Evolutionary conservation across 2,113 vertebrate genomes (phyloP).

Genomic region (Tonatia bakeri): DNA sequence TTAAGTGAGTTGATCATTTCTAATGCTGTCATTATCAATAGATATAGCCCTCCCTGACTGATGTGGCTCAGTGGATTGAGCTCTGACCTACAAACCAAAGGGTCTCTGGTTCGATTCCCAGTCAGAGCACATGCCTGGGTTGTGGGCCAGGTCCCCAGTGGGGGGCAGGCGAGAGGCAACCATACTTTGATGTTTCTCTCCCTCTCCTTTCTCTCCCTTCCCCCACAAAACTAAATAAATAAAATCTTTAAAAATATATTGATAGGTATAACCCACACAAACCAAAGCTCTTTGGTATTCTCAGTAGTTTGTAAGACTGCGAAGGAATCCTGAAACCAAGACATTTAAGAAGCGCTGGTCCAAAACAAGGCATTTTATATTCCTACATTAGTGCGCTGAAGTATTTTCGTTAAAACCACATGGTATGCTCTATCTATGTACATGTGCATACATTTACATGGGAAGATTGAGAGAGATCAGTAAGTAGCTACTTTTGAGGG

Average conservation of each 20-base stretch:
- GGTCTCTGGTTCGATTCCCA: too few relatives aligned
- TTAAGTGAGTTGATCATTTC: background rate
- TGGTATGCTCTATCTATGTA: background rate
- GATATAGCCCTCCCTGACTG: too few relatives aligned
- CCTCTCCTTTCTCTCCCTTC: too few relatives aligned
- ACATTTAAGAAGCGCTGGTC: background rate
- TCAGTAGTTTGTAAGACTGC: background rate
- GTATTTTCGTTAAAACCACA: too few relatives aligned
- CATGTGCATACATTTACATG: fast-evolving
- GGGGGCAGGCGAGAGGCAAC: too few relatives aligned
- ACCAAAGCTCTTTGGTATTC: background rate
- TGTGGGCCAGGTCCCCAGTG: too few relatives aligned
- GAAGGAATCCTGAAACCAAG: background rate
- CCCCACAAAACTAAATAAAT: too few relatives aligned
- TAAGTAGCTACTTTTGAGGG: background rate
- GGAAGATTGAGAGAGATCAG: background rate
- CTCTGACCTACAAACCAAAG: too few relatives aligned
- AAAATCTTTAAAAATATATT: too few relatives aligned
- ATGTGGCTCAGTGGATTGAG: too few relatives aligned
- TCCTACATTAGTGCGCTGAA: background rate
- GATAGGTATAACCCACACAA: background rate
- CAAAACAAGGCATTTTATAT: background rate
- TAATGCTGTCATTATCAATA: background rate
- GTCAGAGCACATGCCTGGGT: too few relatives aligned
- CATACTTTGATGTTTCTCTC: too few relatives aligned